Conservation (phyloP, 2,797 vertebrate genomes). For the Phoeniculus purpureus region DNA sequence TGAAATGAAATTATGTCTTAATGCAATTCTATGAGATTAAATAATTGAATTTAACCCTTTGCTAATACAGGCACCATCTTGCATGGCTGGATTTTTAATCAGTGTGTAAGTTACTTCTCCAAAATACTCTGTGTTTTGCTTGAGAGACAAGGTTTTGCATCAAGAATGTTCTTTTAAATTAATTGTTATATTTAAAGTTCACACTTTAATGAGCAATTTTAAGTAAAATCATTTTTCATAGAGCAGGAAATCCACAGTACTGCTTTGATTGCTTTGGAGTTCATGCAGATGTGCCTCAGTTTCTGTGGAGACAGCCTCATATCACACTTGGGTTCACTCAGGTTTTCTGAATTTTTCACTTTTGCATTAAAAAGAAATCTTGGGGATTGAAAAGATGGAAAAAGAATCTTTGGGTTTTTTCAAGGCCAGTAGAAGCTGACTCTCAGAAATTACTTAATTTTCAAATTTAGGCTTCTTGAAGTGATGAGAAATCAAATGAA, state of each 20-base stretch:
- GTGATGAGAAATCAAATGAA: not conserved
- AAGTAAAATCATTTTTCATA: not conserved
- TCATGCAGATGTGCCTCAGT: not conserved
- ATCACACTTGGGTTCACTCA: not conserved
- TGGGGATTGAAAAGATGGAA: not conserved
- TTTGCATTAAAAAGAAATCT: not conserved
- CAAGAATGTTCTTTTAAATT: not conserved
- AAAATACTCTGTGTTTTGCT: not conserved
- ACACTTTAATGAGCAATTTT: not conserved
- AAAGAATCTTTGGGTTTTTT: not conserved
- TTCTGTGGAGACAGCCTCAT: not conserved
- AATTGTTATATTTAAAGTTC: not conserved
- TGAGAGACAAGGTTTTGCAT: not conserved
- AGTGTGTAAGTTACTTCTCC: not conserved
- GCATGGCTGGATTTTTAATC: fast-evolving
- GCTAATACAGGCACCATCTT: not conserved
- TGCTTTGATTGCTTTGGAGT: not conserved
- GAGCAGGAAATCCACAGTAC: not conserved
- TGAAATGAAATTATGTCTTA: not conserved
- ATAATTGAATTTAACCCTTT: not conserved
- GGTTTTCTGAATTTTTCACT: not conserved
- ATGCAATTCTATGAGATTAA: too few species aligned
- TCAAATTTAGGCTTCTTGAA: not conserved
- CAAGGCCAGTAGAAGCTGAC: not conserved
- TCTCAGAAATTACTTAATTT: not conserved